phyloP scores from a whole-genome alignment of 1,140 invertebrate species.

The Brachionus calyciflorus region DNA sequence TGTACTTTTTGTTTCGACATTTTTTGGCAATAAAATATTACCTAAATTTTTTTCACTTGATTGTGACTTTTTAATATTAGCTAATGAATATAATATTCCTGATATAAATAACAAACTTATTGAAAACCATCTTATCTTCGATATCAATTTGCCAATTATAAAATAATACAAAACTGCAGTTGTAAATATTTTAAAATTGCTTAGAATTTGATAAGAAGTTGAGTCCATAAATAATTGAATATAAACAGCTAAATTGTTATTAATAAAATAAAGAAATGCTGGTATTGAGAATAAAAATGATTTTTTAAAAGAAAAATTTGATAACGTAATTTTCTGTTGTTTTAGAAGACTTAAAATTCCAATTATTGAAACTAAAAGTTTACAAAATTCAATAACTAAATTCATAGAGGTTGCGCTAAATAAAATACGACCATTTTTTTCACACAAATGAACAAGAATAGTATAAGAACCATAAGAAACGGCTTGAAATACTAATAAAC shows the following conservation, averaged over 20 bases:
- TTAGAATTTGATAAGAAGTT: conserved; percentile 58
- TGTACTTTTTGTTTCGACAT: too few relatives aligned
- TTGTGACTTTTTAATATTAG: not conserved
- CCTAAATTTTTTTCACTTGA: conserved; percentile 1
- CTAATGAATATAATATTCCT: too few relatives aligned
- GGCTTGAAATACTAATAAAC: conserved; percentile 49
- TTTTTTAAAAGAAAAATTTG: conserved; percentile 32
- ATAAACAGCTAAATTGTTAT: too few relatives aligned
- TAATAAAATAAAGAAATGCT: too few relatives aligned
- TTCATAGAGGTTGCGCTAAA: conserved; percentile 56
- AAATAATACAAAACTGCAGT: conserved; percentile 57
- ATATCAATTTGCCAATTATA: conserved; percentile 55
- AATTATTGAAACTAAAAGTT: conserved; percentile 50
- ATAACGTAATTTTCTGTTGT: conserved; percentile 49
- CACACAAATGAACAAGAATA: conserved; percentile 56
- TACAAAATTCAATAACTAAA: conserved; percentile 54
- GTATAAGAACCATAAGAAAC: conserved; percentile 57
- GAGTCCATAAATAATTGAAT: conserved; percentile 60
- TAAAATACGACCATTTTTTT: conserved; percentile 55
- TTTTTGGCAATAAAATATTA: not conserved
- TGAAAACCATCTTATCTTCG: not conserved
- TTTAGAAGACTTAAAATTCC: not conserved
- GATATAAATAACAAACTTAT: too few relatives aligned
- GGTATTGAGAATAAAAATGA: conserved; percentile 55
- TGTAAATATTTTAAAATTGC: conserved; percentile 57